Evolutionary conservation across 1,140 invertebrate genomes (phyloP), one percentile per base, ranked within the genome.

Genomic region (Galleria mellonella): DNA sequence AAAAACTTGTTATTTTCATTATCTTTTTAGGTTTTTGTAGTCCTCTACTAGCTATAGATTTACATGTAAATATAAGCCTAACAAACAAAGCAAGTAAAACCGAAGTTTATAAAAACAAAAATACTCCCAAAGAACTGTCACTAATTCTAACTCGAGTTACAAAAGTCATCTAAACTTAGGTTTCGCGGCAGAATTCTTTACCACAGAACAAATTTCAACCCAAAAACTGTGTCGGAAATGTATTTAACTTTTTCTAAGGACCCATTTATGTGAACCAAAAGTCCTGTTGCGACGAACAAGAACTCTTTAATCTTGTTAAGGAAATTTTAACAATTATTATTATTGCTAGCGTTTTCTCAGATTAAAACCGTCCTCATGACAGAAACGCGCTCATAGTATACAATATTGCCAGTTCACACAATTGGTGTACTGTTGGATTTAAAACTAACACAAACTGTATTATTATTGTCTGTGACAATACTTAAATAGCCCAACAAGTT

Each of bases 271-370:
- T 9, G 32, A 43, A 14, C 11, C 41, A 13, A 28, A 43, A 43
- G 39, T 41, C 28, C 23, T 14, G 39, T 48, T 47, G 40, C 42
- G 6, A 6, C 17, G 42, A 51, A 50, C 47, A 41, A 51, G 54
- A 51, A 12, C 47, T 42, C 49, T 38, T 31, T 56, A 46, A 51
- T 53, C 47, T 49, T 51, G 47, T 53, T 51, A 52, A 32, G 49
- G 23, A 51, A 52, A 60, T 54, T 33, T 50, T 47, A 51, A 51
- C 57, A 55, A 53, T 60, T 50, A 55, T 52, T 55, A 46, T 55
- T 55, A 49, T 50, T 40, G 43, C 42, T 41, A 55, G 44, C 47
- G 30, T 50, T 47, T 14, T 32, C 23, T 43, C 32, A 52, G 47
- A 52, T 53, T 50, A 61, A 47, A 51, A 42, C 32, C 36, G 13